These are phyloP conservation scores for Apteryx owenii DNA, from an alignment of 2,113 vertebrate genomes.

Conservation along the genomic window DNA sequence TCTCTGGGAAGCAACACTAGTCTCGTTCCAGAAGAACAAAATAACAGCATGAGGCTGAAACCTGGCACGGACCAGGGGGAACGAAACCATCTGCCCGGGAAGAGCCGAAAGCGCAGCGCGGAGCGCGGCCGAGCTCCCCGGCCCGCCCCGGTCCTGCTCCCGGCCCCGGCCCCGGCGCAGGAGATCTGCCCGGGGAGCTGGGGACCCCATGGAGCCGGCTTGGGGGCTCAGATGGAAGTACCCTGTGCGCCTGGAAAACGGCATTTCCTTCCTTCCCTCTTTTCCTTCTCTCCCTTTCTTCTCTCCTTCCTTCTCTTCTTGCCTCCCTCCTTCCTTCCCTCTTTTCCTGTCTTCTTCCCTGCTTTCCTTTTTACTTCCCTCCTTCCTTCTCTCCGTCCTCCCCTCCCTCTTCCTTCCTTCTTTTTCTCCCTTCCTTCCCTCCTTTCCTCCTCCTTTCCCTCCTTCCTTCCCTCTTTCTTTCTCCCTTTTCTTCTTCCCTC, in stretches of 20 bases:
- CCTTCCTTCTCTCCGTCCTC: too few relatives aligned
- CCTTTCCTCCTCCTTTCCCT: too few relatives aligned
- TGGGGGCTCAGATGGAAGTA: too few relatives aligned
- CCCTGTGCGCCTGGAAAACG: not conserved
- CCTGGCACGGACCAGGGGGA: constrained; percentile 82
- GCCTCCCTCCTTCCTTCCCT: not conserved
- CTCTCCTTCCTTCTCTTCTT: too few relatives aligned
- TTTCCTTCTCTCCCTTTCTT: not conserved
- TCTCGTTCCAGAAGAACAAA: constrained; percentile 87
- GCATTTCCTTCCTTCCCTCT: not conserved
- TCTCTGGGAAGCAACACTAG: constrained; percentile 86
- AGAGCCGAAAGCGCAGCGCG: not conserved
- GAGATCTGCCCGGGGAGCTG: not conserved
- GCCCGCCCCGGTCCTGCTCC: not conserved
- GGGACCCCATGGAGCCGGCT: not conserved
- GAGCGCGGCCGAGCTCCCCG: not conserved
- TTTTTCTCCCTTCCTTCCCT: not conserved
- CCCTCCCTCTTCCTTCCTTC: not conserved
- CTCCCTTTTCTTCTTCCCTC: too few relatives aligned
- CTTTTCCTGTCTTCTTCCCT: not conserved
- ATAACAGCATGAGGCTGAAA: constrained; percentile 84
- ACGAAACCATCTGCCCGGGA: constrained; percentile 91
- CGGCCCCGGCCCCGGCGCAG: not conserved
- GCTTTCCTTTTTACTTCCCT: not conserved
- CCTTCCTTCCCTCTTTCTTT: too few relatives aligned